Base-by-base conservation (phyloP, 1,140 invertebrate species). In the Drosophila ambigua region DNA sequence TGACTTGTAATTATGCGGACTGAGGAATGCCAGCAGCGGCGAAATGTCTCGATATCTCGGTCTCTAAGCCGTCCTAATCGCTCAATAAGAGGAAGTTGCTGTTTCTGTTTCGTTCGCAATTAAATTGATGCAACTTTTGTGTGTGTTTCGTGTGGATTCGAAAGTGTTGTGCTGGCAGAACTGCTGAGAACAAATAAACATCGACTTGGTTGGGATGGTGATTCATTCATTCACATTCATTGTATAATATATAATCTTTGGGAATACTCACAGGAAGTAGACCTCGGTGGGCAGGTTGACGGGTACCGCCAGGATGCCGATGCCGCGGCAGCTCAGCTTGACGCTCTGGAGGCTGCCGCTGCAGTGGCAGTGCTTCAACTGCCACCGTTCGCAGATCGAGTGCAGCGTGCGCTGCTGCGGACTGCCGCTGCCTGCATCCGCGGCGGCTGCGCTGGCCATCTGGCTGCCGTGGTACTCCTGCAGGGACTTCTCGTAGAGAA, bases 401-500 rank as follows among this genome's bases (percentile, higher is more conserved):
- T 90, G 85, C 50, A 90, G 23, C 1, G 78, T 81, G 2, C 81
- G 80, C 23, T 79, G 44, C 69, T 71, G 45, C 43, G 44, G 31
- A 4, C 49, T 64, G 41, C 15, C 46, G 45, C 50, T 72, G 41
- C 35, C 15, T 23, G 9, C 15, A 57, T 39, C 31, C 15, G 39
- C 5, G 20, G 49, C 20, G 9, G 57, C 44, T 15, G 41, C 55
- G 31, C 51, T 41, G 23, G 53, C 35, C 6, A 71, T 31, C 58
- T 75, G 66, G 15, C 76, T 73, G 44, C 83, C 90, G 50, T 90
- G 89, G 75, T 91, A 91, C 53, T 91, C 90, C 64, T 79, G 65
- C 24, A 91, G 45, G n/a, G 90, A 83, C 68, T 91, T 90, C 58
- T 91, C 90, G 59, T 91, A 91, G 5, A 91, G 67, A 45, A 85